Base-by-base conservation (phyloP, 1,140 invertebrate species). In the Lasioglossum baleicum region DNA sequence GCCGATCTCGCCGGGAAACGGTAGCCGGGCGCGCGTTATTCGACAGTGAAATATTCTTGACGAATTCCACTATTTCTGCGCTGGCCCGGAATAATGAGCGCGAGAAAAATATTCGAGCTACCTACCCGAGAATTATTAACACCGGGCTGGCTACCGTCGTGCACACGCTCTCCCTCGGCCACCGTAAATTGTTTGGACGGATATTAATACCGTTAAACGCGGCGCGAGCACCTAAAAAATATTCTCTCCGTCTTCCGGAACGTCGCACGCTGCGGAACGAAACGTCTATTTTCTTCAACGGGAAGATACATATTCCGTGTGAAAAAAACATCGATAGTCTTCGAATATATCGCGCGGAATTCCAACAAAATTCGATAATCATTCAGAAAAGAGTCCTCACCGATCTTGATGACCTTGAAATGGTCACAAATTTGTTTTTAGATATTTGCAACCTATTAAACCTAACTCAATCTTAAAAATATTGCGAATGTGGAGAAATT, bases 41-140 rank as follows among this genome's bases (percentile, higher is more conserved):
- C 75, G 75, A 78, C 48, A n/a, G 60, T 79, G 53, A 67, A 67
- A 80, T 80, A 74, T 80, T 74, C 53, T 40, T 53, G 22, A 51
- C 42, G 71, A 80, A 80, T 74, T 67, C 44, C 53, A 51, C 42
- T 74, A 66, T 74, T 74, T 80, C 11, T 51, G 2, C 64, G 71
- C 70, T 22, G 53, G 51, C 26, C 7, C 20, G 71, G 72, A 67
- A 26, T 73, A 72, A 72, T 10, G 71, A 67, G 22, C 53, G 20
- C 17, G 48, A 58, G 71, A 67, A 80, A 74, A 67, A 66, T 75
- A 74, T 75, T 64, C 48, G 2, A 15, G 20, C 63, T 65, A 3
- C n/a, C 1, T 15, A 22, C 26, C 58, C 22, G 26, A 20, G 31
- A 67, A 74, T 80, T 80, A 80, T 80, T 80, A 74, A 80, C 26